Percentiles rank a stretch among this genome's conserved stretches.
Evolutionary conservation across 2,888 invertebrate species (phyloP).

Genomic region (Dione vanillae): DNA sequence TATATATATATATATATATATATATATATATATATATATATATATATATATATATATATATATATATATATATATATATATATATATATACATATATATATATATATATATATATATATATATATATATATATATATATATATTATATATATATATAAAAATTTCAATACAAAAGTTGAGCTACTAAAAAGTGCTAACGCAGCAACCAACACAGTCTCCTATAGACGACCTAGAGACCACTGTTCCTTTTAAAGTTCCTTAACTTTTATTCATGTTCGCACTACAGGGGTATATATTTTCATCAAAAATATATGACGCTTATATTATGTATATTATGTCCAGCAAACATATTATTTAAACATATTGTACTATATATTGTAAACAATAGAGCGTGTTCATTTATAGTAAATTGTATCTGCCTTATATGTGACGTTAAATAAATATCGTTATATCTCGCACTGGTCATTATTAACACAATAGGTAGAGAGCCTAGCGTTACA

Average conservation of each 20-base stretch:
- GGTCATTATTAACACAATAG: too few relatives aligned
- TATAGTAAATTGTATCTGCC: too few relatives aligned
- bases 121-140: too few relatives aligned
- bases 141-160: neutral
- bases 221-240: slow-evolving; percentile 39
- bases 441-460: too few relatives aligned
- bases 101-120: neutral
- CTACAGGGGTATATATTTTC: too few relatives aligned
- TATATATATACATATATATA: neutral
- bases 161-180: slow-evolving; percentile 34
- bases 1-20: neutral
- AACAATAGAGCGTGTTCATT: too few relatives aligned
- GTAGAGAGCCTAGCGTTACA: too few relatives aligned
- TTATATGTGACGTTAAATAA: too few relatives aligned
- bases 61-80: neutral
- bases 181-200: slow-evolving; percentile 35
- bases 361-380: too few relatives aligned
- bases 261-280: slow-evolving; percentile 26
- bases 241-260: slow-evolving; percentile 37
- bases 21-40: neutral
- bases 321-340: too few relatives aligned
- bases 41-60: neutral
- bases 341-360: too few relatives aligned
- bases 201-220: slow-evolving; percentile 36
- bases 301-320: too few relatives aligned